Evolutionary conservation across 2,888 invertebrate species (phyloP).

Genomic region (Subacronicta megacephala): DNA sequence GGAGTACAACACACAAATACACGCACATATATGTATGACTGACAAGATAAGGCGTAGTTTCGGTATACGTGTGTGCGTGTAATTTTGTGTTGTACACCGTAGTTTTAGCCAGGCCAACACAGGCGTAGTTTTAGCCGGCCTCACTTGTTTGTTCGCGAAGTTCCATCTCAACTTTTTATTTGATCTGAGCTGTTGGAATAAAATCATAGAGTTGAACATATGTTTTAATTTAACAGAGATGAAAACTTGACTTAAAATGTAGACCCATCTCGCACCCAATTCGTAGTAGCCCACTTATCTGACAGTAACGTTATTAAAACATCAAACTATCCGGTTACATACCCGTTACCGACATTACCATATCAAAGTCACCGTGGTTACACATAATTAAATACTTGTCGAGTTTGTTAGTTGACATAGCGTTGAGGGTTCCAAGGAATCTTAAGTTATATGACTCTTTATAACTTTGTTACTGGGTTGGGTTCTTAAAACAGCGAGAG

Average conservation of each 20-base stretch:
- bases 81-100: too few species aligned
- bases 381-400: conserved; percentile 60
- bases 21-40: too few species aligned
- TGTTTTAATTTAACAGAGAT: too few species aligned
- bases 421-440: conserved; percentile 68
- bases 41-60: too few species aligned
- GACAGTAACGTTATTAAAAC: conserved; percentile 33
- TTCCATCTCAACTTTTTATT: too few species aligned
- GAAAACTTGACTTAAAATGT: conserved; percentile 6
- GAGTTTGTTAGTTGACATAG: conserved; percentile 65
- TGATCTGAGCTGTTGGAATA: too few species aligned
- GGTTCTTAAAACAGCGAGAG: conserved; percentile 56
- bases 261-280: conserved; percentile 17
- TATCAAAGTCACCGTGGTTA: conserved; percentile 52
- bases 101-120: too few species aligned
- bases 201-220: too few species aligned
- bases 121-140: too few species aligned
- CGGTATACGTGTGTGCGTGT: too few species aligned
- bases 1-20: too few species aligned
- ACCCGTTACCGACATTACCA: conserved; percentile 44
- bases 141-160: too few species aligned
- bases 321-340: conserved; percentile 45
- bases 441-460: conserved; percentile 66
- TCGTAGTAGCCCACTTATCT: conserved; percentile 27
- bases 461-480: conserved; percentile 38